Evolutionary conservation across 2,797 vertebrate species (phyloP), one percentile per base, ranked within the genome.

Genomic region (Falco naumanni): DNA sequence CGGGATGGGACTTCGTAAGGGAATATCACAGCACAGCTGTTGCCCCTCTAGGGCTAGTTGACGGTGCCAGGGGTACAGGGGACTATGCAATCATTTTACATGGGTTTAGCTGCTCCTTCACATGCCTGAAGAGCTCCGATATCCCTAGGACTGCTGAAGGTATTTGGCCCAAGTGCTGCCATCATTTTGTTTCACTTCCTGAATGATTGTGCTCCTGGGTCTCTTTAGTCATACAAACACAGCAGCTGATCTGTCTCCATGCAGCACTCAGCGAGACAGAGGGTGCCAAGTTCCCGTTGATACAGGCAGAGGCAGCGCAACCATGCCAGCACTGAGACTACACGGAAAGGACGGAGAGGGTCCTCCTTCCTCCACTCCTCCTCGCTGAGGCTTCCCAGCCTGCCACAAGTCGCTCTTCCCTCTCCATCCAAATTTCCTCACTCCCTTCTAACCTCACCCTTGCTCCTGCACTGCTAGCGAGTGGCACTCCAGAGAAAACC

Each of bases 151-250:
- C 78, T 84, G 61, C 54, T 51, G 43, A 77, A 87, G 65, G 72
- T 71, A 87, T 68, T 68, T 83, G 90, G 90, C 64, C 78, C 60
- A 54, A 90, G 70, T 1, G 15, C 59, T 84, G 70, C 70, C 85
- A 94, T 85, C 50, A 13, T 91, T 96, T 91, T 91, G 90, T 95
- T 95, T 90, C 94, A 45, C 47, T 93, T 92, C 48, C 81, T 89
- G 91, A 95, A 39, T 47, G 87, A 96, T 78, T 84, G 95, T 74
- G 91, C 96, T 95, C 92, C 92, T 69, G 96, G 91, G 96, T 84
- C 75, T 97, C 96, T 96, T 96, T 92, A 95, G 91, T 95, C 91
- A 91, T 48, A 89, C 61, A 88, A 95, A 91, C 64, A 85, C 50
- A 92, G 94, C 91, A 80, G 92, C 84, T 89, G 95, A 94, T 89